Percentiles rank a stretch among this genome's conserved stretches.
phyloP scores from a whole-genome alignment of 2,113 vertebrate species.

The Acanthochromis polyacanthus region DNA sequence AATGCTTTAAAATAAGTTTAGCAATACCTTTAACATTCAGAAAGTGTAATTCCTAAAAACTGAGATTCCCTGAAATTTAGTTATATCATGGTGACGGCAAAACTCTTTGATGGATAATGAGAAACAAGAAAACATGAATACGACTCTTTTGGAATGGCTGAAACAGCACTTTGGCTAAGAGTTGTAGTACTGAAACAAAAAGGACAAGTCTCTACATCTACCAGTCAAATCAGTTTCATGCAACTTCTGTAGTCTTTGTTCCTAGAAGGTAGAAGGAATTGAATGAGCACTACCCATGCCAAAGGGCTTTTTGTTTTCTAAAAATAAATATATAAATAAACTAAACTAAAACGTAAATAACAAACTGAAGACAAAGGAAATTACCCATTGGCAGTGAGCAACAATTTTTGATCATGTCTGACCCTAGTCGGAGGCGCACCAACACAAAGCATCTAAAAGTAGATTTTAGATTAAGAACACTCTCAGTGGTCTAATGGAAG shows the following conservation, averaged over 20 bases:
- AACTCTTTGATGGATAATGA: neutral
- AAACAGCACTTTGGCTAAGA: neutral
- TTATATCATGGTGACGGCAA: neutral
- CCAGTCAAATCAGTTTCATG: neutral
- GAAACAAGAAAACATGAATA: neutral
- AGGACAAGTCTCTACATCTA: neutral
- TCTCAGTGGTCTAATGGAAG: slow-evolving; percentile 53
- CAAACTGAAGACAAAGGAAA: slow-evolving; percentile 6
- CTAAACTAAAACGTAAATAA: slow-evolving; percentile 23
- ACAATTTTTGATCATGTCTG: slow-evolving; percentile 51
- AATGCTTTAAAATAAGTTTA: neutral
- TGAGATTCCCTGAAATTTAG: neutral
- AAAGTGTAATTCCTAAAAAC: neutral
- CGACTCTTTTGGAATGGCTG: neutral
- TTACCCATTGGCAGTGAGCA: slow-evolving; percentile 37
- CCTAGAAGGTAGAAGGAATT: neutral
- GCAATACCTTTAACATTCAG: neutral
- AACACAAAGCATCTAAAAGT: slow-evolving; percentile 41
- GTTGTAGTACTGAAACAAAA: neutral
- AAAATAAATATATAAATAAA: neutral
- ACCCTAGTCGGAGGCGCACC: slow-evolving; percentile 41
- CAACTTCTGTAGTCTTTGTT: neutral
- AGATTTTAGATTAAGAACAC: slow-evolving; percentile 53
- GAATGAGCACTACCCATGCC: slow-evolving; percentile 1
- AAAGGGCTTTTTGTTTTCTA: neutral